Conservation (phyloP, 2,797 vertebrate species). For the Fistularia commersonii region DNA sequence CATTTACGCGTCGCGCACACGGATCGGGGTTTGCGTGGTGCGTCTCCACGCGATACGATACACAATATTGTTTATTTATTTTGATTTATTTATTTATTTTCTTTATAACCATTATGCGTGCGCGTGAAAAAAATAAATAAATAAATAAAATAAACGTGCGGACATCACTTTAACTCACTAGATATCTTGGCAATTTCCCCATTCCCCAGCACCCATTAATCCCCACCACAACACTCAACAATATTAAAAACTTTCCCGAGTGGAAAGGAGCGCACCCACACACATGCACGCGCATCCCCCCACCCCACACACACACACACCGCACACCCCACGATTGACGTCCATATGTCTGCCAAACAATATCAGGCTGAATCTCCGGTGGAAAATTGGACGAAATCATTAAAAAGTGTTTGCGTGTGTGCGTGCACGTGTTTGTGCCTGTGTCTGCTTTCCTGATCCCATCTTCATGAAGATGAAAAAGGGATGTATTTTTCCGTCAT, state of each 20-base stretch:
- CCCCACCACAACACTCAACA: constrained; percentile 40
- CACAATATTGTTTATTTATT: constrained; percentile 13
- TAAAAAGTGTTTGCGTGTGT: not conserved
- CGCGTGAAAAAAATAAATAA: no score
- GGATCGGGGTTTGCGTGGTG: constrained; percentile 3
- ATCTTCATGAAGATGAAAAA: constrained; percentile 21
- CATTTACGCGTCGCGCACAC: constrained; percentile 17
- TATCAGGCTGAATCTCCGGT: constrained; percentile 43
- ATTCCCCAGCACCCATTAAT: constrained; percentile 50
- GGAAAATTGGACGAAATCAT: constrained; percentile 42
- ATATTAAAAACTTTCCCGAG: constrained; percentile 56
- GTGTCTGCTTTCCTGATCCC: constrained; percentile 11
- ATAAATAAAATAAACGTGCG: no score
- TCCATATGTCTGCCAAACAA: constrained; percentile 60
- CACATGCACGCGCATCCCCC: no score
- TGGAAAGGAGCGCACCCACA: constrained; percentile 22
- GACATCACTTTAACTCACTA: constrained; percentile 42
- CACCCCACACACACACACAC: constrained; percentile 9
- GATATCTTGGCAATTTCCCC: constrained; percentile 47
- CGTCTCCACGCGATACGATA: constrained; percentile 10
- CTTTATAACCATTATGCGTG: constrained; percentile 36
- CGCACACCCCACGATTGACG: constrained; percentile 28
- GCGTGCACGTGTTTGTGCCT: no score
- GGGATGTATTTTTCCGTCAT: no score
- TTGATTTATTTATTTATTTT: constrained; percentile 36